A percentile compares a stretch with the other conserved stretches of the same genome.
These are phyloP conservation scores for Triplophysa rosa DNA, from an alignment of 2,113 vertebrate genomes.

Conservation along the genomic window DNA sequence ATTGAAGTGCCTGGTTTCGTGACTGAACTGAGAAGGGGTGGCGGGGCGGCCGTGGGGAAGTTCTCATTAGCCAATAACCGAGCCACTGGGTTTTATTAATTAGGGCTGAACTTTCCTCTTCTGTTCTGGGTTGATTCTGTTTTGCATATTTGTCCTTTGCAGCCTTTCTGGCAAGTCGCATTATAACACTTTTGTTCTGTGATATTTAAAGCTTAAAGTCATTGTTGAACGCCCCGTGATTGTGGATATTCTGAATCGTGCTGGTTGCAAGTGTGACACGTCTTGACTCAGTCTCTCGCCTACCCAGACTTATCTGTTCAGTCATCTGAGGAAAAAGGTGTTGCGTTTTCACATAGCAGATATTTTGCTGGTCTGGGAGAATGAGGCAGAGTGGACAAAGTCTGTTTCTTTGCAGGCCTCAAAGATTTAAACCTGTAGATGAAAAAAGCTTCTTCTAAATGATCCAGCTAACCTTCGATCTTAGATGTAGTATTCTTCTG, in stretches of 20 bases:
- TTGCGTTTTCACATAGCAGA: slow-evolving; percentile 44
- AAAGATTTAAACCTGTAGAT: too few species aligned
- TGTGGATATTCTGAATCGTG: slow-evolving; percentile 16
- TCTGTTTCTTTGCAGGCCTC: too few species aligned
- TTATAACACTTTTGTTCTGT: neutral
- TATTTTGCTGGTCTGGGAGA: slow-evolving; percentile 40
- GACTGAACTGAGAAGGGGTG: slow-evolving; percentile 60
- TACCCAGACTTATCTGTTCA: slow-evolving; percentile 13
- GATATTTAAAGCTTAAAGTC: neutral
- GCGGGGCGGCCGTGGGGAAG: slow-evolving; percentile 18
- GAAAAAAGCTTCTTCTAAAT: too few species aligned
- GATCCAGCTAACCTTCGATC: too few species aligned
- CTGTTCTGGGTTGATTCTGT: neutral
- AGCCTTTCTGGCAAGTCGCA: neutral
- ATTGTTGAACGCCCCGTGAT: slow-evolving; percentile 21
- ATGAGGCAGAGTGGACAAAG: slow-evolving; percentile 14
- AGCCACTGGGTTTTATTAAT: slow-evolving; percentile 4
- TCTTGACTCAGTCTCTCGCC: slow-evolving; percentile 44
- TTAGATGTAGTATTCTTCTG: slow-evolving; percentile 48
- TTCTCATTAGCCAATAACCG: slow-evolving; percentile 17
- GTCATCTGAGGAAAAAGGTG: slow-evolving; percentile 35
- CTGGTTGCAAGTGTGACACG: slow-evolving; percentile 21
- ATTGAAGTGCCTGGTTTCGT: slow-evolving; percentile 66
- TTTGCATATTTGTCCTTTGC: neutral
- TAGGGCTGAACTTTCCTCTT: slow-evolving; percentile 3